Evolutionary conservation across 1,140 invertebrate species (phyloP).

Genomic region (Marisa cornuarietis): DNA sequence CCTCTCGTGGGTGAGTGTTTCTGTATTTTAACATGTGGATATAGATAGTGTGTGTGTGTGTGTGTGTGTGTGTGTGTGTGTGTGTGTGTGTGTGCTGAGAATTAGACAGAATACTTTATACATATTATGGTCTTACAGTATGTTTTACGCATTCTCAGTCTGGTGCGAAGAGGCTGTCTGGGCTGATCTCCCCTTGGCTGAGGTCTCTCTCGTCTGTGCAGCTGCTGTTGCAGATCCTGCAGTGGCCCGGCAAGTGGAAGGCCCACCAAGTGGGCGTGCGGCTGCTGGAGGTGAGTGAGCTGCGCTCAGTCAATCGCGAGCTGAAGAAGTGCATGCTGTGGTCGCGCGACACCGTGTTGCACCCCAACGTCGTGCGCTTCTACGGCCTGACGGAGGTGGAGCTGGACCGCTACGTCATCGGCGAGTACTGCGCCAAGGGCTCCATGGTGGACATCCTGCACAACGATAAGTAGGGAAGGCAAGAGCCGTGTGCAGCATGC

Average conservation of each 20-base stretch:
- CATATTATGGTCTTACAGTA: no score
- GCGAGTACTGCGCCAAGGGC: conserved; percentile 43
- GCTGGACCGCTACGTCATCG: conserved; percentile 34
- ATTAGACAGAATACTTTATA: no score
- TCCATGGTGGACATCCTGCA: conserved; percentile 47
- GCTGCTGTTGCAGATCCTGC: conserved; percentile 45
- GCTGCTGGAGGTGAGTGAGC: conserved; percentile 31
- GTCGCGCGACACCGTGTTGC: conserved; percentile 45
- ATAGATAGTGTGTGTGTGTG: no score
- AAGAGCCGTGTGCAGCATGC: no score
- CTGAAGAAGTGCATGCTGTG: conserved; percentile 45
- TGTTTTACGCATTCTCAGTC: no score
- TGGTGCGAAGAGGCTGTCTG: no score
- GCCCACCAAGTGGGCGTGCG: conserved; percentile 36
- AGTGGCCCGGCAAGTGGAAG: conserved; percentile 53
- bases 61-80: no score
- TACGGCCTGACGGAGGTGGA: conserved; percentile 48
- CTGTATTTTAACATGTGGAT: no score
- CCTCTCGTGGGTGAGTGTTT: no score
- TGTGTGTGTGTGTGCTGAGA: no score
- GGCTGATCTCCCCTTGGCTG: neutral
- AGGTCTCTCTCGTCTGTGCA: neutral
- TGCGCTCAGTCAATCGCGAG: neutral
- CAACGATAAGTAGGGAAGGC: conserved; percentile 25
- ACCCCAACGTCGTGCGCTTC: conserved; percentile 49